Conservation (phyloP, 2,113 vertebrate species). For the mouse (Mus musculus) region GRCm39 chr4:134116001-134116500, state of each 20-base stretch:
- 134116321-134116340: too few relatives aligned
- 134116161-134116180: neutral
- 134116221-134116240: neutral
- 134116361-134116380: too few relatives aligned
- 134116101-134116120: neutral
- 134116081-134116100: neutral
- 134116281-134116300: neutral
- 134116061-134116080: neutral
- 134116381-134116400: too few relatives aligned
- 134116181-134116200: neutral
- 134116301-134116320: neutral
- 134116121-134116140: neutral
- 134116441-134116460: too few relatives aligned
- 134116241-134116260: neutral
- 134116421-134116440: too few relatives aligned
- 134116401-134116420: too few relatives aligned
- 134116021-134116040: neutral
- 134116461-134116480: neutral
- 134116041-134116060: neutral
- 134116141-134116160: neutral
- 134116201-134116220: too few relatives aligned
- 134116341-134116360: too few relatives aligned
- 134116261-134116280: neutral
- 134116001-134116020: neutral
- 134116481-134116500: neutral